Base-by-base conservation (phyloP, 2,888 invertebrate genomes). In the Polia nebulosa region DNA sequence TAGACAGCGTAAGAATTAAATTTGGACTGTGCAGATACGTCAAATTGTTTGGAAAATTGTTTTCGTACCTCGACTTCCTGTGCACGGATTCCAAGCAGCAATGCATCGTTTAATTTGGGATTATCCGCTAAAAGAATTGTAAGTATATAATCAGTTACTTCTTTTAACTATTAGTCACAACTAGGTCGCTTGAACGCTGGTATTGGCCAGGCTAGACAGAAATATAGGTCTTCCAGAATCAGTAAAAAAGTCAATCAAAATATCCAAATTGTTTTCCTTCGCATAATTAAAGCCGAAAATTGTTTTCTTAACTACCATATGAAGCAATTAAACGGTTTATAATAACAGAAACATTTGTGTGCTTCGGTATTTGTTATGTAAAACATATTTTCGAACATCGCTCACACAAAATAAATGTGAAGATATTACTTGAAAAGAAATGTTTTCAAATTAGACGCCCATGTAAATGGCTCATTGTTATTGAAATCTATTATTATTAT, bases 91-190 rank as follows among this genome's bases (percentile, higher is more conserved):
- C 52, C 78, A 51, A 63, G 67, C 45, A 53, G 71, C 39, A 45
- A 92, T 92, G 92, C 83, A 86, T 74, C 76, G 77, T 69, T 86
- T 85, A 53, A 70, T 84, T 71, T 82, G 85, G 81, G 85, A 89
- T 72, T 87, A 87, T 84, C 85, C 83, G 58, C 71, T 78, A 65
- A 82, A 74, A 70, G 78, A 88, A 78, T 81, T 84, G 91, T 91
- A 86, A 89, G 90, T 91, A n/a, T n/a, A n/a, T n/a, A 73, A 76
- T 75, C 65, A 56, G 68, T 84, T 80, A 80, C 56, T 77, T 64
- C 55, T 70, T 72, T 67, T 59, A 76, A 72, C 63, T 60, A 61
- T 72, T 70, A 57, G 29, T 66, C 45, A 61, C 7, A 85, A 81
- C 11, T 27, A 44, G n/a, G 22, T 34, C 67, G 77, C 73, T 74